Conservation (phyloP, 1,140 invertebrate genomes). For the Akabosia matsudoensis region DNA sequence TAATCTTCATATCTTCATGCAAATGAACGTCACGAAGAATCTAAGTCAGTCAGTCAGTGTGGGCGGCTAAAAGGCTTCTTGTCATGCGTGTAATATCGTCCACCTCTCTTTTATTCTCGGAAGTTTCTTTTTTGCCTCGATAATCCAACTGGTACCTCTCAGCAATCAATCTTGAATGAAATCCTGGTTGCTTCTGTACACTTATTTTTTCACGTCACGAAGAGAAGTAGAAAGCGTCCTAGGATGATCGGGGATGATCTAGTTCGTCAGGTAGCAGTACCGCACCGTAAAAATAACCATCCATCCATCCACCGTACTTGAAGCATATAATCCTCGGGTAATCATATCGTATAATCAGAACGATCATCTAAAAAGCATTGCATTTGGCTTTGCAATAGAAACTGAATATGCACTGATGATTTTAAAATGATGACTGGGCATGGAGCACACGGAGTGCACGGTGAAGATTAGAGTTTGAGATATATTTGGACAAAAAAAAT, state of each 20-base stretch:
- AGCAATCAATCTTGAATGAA: background rate
- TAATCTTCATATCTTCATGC: background rate
- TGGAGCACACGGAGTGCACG: background rate
- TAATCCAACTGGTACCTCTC: background rate
- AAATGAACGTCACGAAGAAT: background rate
- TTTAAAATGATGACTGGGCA: background rate
- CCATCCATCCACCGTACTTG: background rate
- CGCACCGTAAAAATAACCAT: background rate
- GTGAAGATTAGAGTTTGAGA: background rate
- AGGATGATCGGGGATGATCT: background rate
- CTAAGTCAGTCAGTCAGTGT: slow-evolving; percentile 31
- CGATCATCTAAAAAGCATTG: background rate
- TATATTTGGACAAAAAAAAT: background rate
- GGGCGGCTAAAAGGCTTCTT: slow-evolving; percentile 40
- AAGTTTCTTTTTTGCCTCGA: background rate
- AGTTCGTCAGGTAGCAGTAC: background rate
- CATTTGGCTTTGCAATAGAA: background rate
- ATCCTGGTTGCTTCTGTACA: background rate
- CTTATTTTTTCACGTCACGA: background rate
- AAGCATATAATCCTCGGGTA: background rate
- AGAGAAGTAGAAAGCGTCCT: background rate
- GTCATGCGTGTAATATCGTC: slow-evolving; percentile 34
- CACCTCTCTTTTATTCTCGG: slow-evolving; percentile 20
- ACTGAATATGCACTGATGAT: background rate
- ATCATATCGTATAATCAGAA: background rate